Evolutionary conservation across 2,113 vertebrate genomes (phyloP).

Genomic region (Thalassarche chlororhynchos): DNA sequence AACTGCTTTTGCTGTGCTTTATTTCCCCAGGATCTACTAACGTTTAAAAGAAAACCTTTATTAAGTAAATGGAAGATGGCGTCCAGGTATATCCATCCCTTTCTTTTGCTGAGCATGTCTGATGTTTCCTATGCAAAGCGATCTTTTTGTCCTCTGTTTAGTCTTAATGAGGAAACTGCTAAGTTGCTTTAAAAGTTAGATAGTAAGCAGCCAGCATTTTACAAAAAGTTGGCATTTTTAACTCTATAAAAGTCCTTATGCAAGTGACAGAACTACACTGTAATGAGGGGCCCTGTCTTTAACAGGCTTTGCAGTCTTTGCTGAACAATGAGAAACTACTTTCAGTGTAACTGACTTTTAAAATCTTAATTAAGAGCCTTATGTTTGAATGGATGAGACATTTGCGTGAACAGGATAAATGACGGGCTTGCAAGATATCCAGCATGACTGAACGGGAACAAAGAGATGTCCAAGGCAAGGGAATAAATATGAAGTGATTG

Average conservation of each 20-base stretch:
- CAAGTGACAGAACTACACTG: neutral
- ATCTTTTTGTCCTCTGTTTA: neutral
- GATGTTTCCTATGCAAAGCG: neutral
- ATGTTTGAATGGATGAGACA: neutral
- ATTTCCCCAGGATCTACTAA: conserved; percentile 3
- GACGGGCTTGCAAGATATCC: neutral
- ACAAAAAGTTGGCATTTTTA: neutral
- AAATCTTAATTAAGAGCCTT: neutral
- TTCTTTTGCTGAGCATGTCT: neutral
- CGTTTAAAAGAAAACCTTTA: neutral
- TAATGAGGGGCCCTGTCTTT: neutral
- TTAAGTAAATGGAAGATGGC: conserved; percentile 8
- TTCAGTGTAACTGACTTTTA: neutral
- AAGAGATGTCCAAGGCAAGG: neutral
- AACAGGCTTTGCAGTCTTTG: neutral
- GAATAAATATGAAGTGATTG: neutral
- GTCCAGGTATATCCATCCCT: neutral
- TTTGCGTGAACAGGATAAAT: neutral
- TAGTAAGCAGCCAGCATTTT: neutral
- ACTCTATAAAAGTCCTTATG: neutral
- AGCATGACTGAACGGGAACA: neutral
- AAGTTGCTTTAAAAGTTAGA: neutral
- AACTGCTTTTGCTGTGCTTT: conserved; percentile 31
- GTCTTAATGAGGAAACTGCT: neutral
- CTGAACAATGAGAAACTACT: neutral